These are phyloP conservation scores for Tetragonula carbonaria DNA, from an alignment of 2,888 invertebrate genomes.

Conservation along the genomic window DNA sequence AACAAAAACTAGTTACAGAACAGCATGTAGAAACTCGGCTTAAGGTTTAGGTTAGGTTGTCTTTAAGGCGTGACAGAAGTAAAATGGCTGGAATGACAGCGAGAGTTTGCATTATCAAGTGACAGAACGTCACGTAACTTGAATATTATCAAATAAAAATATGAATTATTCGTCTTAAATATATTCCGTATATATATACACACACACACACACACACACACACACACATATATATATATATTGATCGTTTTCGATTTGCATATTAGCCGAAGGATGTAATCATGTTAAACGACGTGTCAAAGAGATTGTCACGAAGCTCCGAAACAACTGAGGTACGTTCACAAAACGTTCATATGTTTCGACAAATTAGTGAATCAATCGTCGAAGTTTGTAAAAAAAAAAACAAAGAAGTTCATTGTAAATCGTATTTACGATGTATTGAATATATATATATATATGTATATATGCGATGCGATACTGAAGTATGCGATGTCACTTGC, in stretches of 20 bases:
- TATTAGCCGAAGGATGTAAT: background rate
- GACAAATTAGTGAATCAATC: background rate
- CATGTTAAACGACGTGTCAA: constrained; percentile 72
- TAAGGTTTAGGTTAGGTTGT: background rate
- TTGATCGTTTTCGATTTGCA: background rate
- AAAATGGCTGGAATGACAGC: constrained; percentile 44
- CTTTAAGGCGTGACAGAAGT: constrained; percentile 13
- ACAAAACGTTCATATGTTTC: background rate
- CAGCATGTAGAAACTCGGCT: constrained; percentile 21
- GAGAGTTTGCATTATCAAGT: constrained; percentile 26
- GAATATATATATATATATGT: too few relatives aligned
- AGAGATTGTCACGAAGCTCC: constrained; percentile 64
- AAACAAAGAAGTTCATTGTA: background rate
- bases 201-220: too few relatives aligned
- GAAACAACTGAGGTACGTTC: constrained; percentile 70
- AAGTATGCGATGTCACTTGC: background rate
- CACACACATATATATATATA: background rate
- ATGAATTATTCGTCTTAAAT: background rate
- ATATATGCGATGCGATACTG: background rate
- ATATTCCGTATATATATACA: background rate
- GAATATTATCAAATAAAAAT: constrained; percentile 15
- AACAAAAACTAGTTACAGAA: background rate
- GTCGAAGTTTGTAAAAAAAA: background rate
- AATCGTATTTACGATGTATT: background rate
- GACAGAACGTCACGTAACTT: constrained; percentile 14